Evolutionary conservation across 2,113 vertebrate genomes (phyloP).

Genomic region (Caretta caretta): DNA sequence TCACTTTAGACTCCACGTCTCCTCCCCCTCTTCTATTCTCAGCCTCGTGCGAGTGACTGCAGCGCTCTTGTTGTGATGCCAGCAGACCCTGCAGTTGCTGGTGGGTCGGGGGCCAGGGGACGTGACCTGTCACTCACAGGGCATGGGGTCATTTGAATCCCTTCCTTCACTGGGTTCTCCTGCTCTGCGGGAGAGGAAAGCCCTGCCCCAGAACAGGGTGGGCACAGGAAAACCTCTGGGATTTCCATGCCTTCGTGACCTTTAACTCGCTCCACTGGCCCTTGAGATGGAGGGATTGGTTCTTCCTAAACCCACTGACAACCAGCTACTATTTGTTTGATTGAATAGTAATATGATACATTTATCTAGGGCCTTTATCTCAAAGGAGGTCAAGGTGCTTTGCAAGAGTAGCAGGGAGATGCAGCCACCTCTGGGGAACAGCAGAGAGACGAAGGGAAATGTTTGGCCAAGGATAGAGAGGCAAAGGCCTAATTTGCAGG

Average conservation of each 20-base stretch:
- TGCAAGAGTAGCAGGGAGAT: background rate
- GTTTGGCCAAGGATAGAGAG: background rate
- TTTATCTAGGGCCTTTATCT: background rate
- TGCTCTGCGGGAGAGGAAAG: background rate
- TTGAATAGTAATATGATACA: background rate
- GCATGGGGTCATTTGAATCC: background rate
- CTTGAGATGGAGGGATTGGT: background rate
- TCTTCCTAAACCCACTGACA: background rate
- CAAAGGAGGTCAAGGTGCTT: background rate
- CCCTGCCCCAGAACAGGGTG: background rate
- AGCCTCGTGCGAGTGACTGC: background rate
- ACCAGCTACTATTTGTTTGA: background rate
- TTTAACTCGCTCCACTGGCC: background rate
- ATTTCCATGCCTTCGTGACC: background rate
- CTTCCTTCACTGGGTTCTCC: background rate
- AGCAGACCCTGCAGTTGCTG: background rate
- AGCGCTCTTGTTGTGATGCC: background rate
- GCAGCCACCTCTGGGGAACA: background rate
- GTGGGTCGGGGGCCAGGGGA: background rate
- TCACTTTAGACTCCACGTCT: background rate
- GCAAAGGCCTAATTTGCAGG: background rate
- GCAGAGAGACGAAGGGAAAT: background rate
- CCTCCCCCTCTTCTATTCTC: background rate
- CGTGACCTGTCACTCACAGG: background rate
- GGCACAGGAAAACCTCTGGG: background rate